These are phyloP conservation scores for Bubo blakistoni DNA, from an alignment of 2,113 vertebrate genomes.

Conservation along the genomic window DNA sequence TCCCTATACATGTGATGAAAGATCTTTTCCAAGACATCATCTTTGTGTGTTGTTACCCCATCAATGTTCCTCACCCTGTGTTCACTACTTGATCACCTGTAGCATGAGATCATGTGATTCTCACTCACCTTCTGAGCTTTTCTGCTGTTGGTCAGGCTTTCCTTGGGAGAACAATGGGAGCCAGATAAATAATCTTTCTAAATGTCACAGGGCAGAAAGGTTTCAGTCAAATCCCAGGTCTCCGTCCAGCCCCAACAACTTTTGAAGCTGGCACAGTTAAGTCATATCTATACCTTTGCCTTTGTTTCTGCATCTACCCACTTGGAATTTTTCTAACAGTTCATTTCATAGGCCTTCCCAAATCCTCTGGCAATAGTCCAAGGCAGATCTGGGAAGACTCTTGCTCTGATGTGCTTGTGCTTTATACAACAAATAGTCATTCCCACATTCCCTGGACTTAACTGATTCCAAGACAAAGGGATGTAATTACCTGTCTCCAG, in stretches of 20 bases:
- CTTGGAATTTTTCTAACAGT: neutral
- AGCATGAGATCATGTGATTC: neutral
- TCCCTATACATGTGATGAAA: neutral
- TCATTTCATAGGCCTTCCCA: neutral
- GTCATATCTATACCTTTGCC: neutral
- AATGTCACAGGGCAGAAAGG: neutral
- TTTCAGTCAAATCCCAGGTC: neutral
- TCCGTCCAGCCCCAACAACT: neutral
- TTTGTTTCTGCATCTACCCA: neutral
- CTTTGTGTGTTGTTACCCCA: neutral
- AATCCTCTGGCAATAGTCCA: neutral
- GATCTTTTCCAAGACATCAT: neutral
- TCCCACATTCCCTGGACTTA: neutral
- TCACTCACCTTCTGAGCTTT: neutral
- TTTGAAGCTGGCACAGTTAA: neutral
- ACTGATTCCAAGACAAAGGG: neutral
- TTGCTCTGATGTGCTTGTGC: neutral
- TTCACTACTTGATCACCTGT: neutral
- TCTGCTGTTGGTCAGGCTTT: neutral
- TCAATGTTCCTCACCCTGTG: neutral
- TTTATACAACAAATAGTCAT: neutral
- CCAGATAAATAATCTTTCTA: neutral
- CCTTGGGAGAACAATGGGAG: neutral
- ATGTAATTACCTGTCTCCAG: neutral
- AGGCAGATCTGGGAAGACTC: neutral